Conservation (phyloP, 2,113 vertebrate species). For the Nerophis ophidion region DNA sequence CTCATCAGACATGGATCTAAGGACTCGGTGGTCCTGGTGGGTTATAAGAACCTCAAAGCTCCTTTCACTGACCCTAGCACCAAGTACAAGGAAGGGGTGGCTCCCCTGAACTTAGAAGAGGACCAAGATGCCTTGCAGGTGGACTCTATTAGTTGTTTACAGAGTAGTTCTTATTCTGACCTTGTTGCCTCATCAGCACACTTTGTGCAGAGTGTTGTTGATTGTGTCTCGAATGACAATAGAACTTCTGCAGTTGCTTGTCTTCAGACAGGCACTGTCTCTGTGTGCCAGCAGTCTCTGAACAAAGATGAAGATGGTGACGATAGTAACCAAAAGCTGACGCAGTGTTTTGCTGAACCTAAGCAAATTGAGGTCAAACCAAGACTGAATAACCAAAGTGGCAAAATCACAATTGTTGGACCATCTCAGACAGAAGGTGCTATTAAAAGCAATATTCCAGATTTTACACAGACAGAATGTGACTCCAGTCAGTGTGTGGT, state of each 20-base stretch:
- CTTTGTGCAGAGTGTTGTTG: conserved; percentile 63
- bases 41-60: conserved; percentile 91
- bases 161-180: conserved; percentile 71
- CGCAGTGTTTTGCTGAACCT: conserved; percentile 41
- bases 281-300: conserved; percentile 54
- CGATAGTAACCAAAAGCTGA: conserved; percentile 46
- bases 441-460: conserved; percentile 35
- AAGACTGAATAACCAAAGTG: conserved; percentile 73
- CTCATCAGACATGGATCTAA: conserved; percentile 88
- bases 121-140: conserved; percentile 46
- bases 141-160: conserved; percentile 68
- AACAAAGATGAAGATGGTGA: conserved; percentile 52
- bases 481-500: conserved; percentile 32
- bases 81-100: conserved; percentile 76
- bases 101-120: conserved; percentile 68
- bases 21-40: conserved; percentile 92
- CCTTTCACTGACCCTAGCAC: conserved; percentile 70
- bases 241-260: conserved; percentile 57
- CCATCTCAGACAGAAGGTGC: conserved; percentile 64
- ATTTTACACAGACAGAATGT: conserved; percentile 48
- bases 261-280: conserved; percentile 73
- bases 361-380: conserved; percentile 69
- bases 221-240: conserved; percentile 62
- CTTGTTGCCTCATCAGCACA: conserved; percentile 61
- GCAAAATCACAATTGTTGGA: conserved; percentile 76